Evolutionary conservation across 2,888 invertebrate genomes (phyloP).

Genomic region (Muscina levida): DNA sequence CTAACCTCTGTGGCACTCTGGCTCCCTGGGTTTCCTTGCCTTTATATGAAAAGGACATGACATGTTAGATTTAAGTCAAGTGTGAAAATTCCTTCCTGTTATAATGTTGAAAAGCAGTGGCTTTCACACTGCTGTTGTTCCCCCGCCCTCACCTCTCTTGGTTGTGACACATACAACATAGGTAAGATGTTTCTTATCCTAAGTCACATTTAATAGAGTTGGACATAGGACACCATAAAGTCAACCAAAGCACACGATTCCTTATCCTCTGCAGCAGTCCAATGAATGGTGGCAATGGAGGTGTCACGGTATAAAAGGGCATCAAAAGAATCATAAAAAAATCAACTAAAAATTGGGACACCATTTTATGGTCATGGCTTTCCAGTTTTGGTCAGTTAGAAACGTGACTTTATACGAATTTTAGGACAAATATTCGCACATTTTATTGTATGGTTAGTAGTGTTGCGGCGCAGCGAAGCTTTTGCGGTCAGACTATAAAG

Average conservation of each 20-base stretch:
- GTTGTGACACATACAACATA: background rate
- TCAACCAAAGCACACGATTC: background rate
- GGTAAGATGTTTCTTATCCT: conserved; percentile 2
- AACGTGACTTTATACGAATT: conserved; percentile 54
- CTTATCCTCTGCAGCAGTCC: background rate
- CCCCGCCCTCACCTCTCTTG: background rate
- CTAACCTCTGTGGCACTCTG: background rate
- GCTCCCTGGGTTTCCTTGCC: background rate
- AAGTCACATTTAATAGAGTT: conserved; percentile 23
- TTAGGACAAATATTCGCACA: conserved; percentile 19
- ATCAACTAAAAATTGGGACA: conserved; percentile 24
- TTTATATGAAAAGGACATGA: conserved; percentile 10
- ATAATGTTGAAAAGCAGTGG: conserved; percentile 27
- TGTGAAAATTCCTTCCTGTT: conserved; percentile 35
- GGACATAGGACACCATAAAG: conserved; percentile 2
- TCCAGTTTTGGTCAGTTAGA: conserved; percentile 46
- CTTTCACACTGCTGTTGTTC: background rate
- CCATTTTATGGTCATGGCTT: conserved; percentile 26
- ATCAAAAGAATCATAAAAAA: conserved; percentile 9
- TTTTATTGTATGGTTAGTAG: background rate
- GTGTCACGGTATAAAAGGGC: background rate
- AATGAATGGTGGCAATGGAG: conserved; percentile 4
- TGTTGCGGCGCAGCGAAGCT: background rate
- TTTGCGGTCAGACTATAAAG: background rate
- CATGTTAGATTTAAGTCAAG: conserved; percentile 45